phyloP scores from a whole-genome alignment of 2,797 vertebrate species.

The Enteromius mattozi region DNA sequence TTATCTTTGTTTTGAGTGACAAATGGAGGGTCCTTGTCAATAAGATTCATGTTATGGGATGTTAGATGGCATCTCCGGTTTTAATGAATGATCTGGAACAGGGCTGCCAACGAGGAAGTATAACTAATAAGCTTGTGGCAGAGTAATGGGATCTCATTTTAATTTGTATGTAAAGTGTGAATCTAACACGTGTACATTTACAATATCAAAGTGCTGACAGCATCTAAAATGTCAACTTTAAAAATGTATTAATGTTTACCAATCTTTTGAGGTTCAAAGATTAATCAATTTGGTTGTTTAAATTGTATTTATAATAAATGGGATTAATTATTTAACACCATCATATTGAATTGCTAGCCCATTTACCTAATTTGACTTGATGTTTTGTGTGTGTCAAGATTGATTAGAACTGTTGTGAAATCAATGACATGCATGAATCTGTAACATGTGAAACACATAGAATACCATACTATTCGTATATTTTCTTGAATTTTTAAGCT shows the following conservation, averaged over 20 bases:
- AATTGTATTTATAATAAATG: not conserved
- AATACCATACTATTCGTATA: not conserved
- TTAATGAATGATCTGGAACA: not conserved
- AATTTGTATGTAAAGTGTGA: not conserved
- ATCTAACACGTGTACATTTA: not conserved
- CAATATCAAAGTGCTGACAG: not conserved
- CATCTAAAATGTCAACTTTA: not conserved
- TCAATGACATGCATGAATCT: not conserved
- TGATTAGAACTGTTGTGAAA: not conserved
- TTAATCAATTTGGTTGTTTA: not conserved
- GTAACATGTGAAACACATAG: not conserved
- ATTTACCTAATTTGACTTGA: slow-evolving; percentile 6
- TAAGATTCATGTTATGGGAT: slow-evolving; percentile 57
- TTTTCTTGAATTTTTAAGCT: not conserved
- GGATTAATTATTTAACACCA: not conserved
- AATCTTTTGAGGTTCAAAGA: not conserved
- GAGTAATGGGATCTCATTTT: not conserved
- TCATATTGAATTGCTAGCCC: not conserved
- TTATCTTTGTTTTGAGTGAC: slow-evolving; percentile 63
- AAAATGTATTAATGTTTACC: not conserved
- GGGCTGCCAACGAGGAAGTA: not conserved
- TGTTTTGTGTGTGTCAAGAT: not conserved
- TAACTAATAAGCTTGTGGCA: not conserved
- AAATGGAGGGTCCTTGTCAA: slow-evolving; percentile 64
- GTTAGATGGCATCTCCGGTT: slow-evolving; percentile 50